A percentile compares a stretch with the other conserved stretches of the same genome.
Evolutionary conservation across 1,140 invertebrate species (phyloP).

Genomic region (Helicoverpa armigera): DNA sequence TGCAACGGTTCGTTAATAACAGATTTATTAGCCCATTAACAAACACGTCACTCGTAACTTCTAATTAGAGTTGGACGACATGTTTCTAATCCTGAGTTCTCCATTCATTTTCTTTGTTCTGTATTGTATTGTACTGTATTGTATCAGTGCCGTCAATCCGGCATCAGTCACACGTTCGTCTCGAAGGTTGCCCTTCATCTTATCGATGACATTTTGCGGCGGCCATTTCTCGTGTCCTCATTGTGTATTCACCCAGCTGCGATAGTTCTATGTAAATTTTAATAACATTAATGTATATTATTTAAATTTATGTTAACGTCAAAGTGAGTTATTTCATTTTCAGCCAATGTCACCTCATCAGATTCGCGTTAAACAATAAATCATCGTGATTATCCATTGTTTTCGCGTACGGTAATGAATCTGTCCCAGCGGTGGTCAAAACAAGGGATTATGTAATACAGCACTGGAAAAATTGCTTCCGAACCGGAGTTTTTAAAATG

Average conservation of each 20-base stretch:
- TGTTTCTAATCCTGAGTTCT: background rate
- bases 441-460: slow-evolving; percentile 3
- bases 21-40: background rate
- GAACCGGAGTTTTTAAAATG: background rate
- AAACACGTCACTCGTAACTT: background rate
- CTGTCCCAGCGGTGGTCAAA: slow-evolving; percentile 25
- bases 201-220: slow-evolving; percentile 43
- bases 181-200: slow-evolving; percentile 35
- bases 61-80: background rate
- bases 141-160: slow-evolving; percentile 4
- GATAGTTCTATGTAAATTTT: slow-evolving; percentile 44
- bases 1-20: slow-evolving; percentile 12
- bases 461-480: background rate
- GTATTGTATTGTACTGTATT: background rate
- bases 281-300: slow-evolving; percentile 42
- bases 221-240: slow-evolving; percentile 38
- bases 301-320: slow-evolving; percentile 46
- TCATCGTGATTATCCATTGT: slow-evolving; percentile 29
- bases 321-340: slow-evolving; percentile 36
- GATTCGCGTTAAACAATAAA: slow-evolving; percentile 35
- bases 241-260: slow-evolving; percentile 42
- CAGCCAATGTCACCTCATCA: slow-evolving; percentile 33
- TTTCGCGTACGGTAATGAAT: slow-evolving; percentile 25
- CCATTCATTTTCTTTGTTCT: background rate
- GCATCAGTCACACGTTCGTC: slow-evolving; percentile 13